phyloP scores from a whole-genome alignment of 2,113 vertebrate genomes.

The Syngnathus scovelli region DNA sequence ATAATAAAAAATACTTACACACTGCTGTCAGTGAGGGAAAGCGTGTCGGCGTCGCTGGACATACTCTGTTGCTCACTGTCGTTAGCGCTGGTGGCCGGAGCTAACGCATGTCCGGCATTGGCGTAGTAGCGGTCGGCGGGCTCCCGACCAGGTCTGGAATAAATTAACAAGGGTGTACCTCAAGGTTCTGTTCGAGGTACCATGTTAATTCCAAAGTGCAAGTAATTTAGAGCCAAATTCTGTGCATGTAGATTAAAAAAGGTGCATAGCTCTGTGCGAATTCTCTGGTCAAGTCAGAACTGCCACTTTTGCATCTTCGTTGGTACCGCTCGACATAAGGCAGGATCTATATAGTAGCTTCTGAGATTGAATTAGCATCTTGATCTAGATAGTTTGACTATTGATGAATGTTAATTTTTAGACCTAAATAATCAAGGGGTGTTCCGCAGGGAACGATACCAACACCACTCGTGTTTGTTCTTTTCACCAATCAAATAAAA shows the following conservation, averaged over 20 bases:
- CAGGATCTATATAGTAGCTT: too few relatives aligned
- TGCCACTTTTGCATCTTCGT: too few relatives aligned
- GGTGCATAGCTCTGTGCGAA: too few relatives aligned
- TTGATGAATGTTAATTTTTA: not conserved
- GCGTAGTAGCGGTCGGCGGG: slow-evolving; percentile 87
- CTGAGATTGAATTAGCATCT: not conserved
- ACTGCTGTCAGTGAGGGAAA: slow-evolving; percentile 93
- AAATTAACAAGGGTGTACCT: not conserved
- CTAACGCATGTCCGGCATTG: slow-evolving; percentile 84
- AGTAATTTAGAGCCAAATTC: not conserved
- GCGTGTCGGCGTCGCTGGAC: slow-evolving; percentile 93
- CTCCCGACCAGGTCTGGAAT: slow-evolving; percentile 76
- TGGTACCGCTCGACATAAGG: too few relatives aligned
- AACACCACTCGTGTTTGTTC: not conserved
- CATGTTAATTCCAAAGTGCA: not conserved
- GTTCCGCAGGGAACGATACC: not conserved
- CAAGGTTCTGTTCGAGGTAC: not conserved
- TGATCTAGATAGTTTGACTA: not conserved
- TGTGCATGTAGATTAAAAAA: not conserved
- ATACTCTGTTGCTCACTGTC: slow-evolving; percentile 98
- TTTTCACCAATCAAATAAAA: not conserved
- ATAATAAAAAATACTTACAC: slow-evolving; percentile 71
- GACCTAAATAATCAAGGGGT: not conserved
- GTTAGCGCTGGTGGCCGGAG: slow-evolving; percentile 89
- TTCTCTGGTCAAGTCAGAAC: too few relatives aligned